A percentile compares a stretch with the other conserved stretches of the same genome.
These are phyloP conservation scores for Ditula angustiorana DNA, from an alignment of 2,888 invertebrate species.

Conservation along the genomic window DNA sequence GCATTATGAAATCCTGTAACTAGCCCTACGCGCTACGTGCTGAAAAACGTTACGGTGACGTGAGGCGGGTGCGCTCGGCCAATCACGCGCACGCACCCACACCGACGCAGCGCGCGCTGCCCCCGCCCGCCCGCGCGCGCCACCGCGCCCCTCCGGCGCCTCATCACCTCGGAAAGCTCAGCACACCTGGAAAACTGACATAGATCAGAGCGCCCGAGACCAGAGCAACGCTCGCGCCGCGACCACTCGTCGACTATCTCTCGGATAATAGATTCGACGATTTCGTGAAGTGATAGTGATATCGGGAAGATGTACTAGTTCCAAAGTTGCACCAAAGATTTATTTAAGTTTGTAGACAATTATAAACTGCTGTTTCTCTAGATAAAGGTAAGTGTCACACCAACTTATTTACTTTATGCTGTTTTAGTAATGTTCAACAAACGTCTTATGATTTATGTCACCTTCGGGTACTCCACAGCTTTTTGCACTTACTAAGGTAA, in stretches of 20 bases:
- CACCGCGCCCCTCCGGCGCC: slow-evolving; percentile 41
- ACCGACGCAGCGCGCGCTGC: slow-evolving; percentile 43
- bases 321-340: slow-evolving; percentile 36
- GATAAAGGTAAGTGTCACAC: slow-evolving; percentile 30
- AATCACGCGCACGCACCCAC: slow-evolving; percentile 36
- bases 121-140: slow-evolving; percentile 42
- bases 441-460: too few relatives aligned
- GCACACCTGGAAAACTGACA: slow-evolving; percentile 40
- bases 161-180: slow-evolving; percentile 37
- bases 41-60: slow-evolving; percentile 30
- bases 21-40: slow-evolving; percentile 28
- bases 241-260: slow-evolving; percentile 31
- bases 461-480: too few relatives aligned
- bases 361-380: not conserved
- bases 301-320: slow-evolving; percentile 46
- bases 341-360: slow-evolving; percentile 36
- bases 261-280: slow-evolving; percentile 46
- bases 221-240: slow-evolving; percentile 39
- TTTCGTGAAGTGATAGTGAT: slow-evolving; percentile 52
- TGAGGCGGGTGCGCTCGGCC: slow-evolving; percentile 33
- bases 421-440: not conserved
- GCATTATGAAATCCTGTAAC: slow-evolving; percentile 14
- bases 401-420: not conserved
- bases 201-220: slow-evolving; percentile 37
- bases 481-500: too few relatives aligned